phyloP scores from a whole-genome alignment of 2,113 vertebrate genomes.

The Myotis davidii region DNA sequence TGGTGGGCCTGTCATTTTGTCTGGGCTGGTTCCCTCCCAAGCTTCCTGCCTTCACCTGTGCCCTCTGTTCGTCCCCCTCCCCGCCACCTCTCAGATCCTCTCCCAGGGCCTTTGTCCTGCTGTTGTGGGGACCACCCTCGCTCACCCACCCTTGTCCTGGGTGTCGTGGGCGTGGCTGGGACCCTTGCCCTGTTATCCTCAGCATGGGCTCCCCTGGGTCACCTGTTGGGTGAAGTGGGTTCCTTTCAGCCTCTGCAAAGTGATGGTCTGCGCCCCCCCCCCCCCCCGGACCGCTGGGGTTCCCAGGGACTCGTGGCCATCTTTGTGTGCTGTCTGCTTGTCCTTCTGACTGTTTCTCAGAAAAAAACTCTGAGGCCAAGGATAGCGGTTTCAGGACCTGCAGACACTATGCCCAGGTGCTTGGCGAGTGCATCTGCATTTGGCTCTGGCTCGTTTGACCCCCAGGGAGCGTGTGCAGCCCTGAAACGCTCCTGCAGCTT shows the following conservation, averaged over 20 bases:
- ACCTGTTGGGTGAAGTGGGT: background rate
- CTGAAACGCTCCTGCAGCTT: background rate
- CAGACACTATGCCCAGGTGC: background rate
- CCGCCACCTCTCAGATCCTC: background rate
- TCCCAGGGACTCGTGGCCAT: background rate
- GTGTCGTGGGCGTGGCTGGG: fast-evolving
- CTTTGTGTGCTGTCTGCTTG: background rate
- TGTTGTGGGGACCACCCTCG: too few relatives aligned
- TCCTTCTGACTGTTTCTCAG: background rate
- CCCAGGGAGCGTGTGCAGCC: background rate
- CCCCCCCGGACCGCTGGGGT: background rate
- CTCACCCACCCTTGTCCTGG: background rate
- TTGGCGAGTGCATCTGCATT: fast-evolving
- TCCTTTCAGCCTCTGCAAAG: background rate
- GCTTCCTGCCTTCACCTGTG: background rate
- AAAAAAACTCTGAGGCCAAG: background rate
- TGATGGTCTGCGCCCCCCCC: background rate
- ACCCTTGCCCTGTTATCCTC: background rate
- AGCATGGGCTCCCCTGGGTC: background rate
- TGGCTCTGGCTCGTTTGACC: background rate
- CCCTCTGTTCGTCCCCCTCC: fast-evolving
- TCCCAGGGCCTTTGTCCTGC: background rate
- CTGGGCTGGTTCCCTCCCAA: background rate
- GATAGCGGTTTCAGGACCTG: background rate
- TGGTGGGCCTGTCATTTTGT: fast-evolving